A percentile compares a stretch with the other conserved stretches of the same genome.
Evolutionary conservation across 2,888 invertebrate genomes (phyloP).

Genomic region (Aphodius granarius): DNA sequence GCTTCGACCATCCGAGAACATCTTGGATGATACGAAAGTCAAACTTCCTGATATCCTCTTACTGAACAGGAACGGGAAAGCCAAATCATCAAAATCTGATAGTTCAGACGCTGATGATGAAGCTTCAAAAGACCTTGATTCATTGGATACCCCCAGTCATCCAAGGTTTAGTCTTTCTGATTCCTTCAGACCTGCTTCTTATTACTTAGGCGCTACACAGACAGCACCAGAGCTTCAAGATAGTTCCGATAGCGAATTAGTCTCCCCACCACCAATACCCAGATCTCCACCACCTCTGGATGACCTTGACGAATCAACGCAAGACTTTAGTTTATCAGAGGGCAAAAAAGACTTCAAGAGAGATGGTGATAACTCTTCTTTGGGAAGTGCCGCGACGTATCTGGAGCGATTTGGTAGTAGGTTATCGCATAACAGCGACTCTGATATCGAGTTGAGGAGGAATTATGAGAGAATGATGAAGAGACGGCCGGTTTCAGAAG

Average conservation of each 20-base stretch:
- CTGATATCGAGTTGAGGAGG: slow-evolving; percentile 45
- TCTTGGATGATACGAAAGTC: slow-evolving; percentile 50
- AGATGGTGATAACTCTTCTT: slow-evolving; percentile 38
- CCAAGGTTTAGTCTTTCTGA: slow-evolving; percentile 84
- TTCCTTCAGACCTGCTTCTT: slow-evolving; percentile 85
- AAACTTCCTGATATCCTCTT: slow-evolving; percentile 66
- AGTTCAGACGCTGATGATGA: slow-evolving; percentile 85
- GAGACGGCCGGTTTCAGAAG: slow-evolving; percentile 74
- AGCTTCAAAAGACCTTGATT: slow-evolving; percentile 73
- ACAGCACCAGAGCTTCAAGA: slow-evolving; percentile 70
- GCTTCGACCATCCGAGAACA: slow-evolving; percentile 49
- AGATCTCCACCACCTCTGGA: slow-evolving; percentile 73
- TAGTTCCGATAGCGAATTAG: slow-evolving; percentile 79
- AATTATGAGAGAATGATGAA: slow-evolving; percentile 55
- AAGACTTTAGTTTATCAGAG: slow-evolving; percentile 33
- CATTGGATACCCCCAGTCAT: slow-evolving; percentile 67
- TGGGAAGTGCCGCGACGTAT: slow-evolving; percentile 41
- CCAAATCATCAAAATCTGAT: slow-evolving; percentile 58
- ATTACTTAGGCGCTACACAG: slow-evolving; percentile 75
- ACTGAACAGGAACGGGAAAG: slow-evolving; percentile 53
- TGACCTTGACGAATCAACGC: slow-evolving; percentile 62
- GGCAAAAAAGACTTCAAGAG: slow-evolving; percentile 32
- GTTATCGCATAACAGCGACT: slow-evolving; percentile 54
- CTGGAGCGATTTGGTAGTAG: slow-evolving; percentile 36
- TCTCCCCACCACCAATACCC: slow-evolving; percentile 79